A percentile compares a stretch with the other conserved stretches of the same genome.
Evolutionary conservation across 2,113 vertebrate genomes (phyloP).

Genomic region (Aepyceros melampus): DNA sequence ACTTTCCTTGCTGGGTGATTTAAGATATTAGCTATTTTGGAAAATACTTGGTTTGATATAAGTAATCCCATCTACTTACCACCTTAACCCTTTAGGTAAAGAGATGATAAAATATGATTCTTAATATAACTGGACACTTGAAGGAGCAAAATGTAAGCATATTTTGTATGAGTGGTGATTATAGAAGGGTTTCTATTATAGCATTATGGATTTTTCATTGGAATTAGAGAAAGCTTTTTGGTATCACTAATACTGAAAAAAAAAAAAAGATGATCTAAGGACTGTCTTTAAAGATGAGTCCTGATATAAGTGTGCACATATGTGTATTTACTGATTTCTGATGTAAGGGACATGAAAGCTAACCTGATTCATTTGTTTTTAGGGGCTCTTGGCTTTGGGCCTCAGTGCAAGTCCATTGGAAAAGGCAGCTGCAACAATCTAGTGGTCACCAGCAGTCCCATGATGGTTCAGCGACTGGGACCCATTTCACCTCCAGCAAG

Average conservation of each 20-base stretch:
- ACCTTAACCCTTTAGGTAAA: neutral
- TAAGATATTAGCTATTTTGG: slow-evolving; percentile 23
- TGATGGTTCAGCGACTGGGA: slow-evolving; percentile 84
- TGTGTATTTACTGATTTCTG: slow-evolving; percentile 65
- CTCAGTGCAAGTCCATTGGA: slow-evolving; percentile 82
- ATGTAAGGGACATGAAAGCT: slow-evolving; percentile 58
- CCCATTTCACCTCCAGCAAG: slow-evolving; percentile 77
- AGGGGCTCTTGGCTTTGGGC: slow-evolving; percentile 82
- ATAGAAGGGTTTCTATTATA: neutral
- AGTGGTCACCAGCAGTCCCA: slow-evolving; percentile 84
- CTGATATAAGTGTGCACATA: slow-evolving; percentile 11
- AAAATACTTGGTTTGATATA: neutral
- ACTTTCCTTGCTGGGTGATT: slow-evolving; percentile 25
- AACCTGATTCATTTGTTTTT: slow-evolving; percentile 80
- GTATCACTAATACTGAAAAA: neutral
- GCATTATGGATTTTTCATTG: neutral
- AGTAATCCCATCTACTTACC: neutral
- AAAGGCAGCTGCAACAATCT: slow-evolving; percentile 83
- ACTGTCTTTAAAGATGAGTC: slow-evolving; percentile 32
- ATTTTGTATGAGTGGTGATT: neutral
- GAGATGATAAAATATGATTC: neutral
- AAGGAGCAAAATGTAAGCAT: neutral
- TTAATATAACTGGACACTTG: neutral
- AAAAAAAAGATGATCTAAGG: neutral
- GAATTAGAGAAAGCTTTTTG: neutral